Evolutionary conservation across 1,140 invertebrate genomes (phyloP).

Genomic region (Prorops nasuta): DNA sequence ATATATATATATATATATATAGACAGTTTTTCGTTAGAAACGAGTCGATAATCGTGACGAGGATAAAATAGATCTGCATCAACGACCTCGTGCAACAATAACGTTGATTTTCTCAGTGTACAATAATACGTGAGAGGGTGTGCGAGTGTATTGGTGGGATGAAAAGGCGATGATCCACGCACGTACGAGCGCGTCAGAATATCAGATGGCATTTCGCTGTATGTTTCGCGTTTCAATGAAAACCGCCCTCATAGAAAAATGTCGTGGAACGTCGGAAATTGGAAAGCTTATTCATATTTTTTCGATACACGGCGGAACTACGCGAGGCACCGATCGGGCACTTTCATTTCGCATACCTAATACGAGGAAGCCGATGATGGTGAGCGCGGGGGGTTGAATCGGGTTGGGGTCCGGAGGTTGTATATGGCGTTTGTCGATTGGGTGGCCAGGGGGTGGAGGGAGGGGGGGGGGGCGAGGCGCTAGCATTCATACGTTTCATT

Average conservation of each 20-base stretch:
- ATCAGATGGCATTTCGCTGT: conserved; percentile 55
- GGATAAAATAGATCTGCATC: too few relatives aligned
- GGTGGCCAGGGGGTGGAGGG: conserved; percentile 4
- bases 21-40: too few relatives aligned
- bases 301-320: conserved; percentile 40
- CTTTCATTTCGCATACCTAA: conserved; percentile 52
- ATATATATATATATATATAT: too few relatives aligned
- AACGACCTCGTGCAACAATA: too few relatives aligned
- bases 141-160: neutral
- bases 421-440: neutral
- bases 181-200: conserved; percentile 41
- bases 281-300: conserved; percentile 57
- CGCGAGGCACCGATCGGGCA: conserved; percentile 18
- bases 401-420: neutral
- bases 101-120: too few relatives aligned
- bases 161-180: conserved; percentile 14
- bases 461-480: conserved; percentile 11
- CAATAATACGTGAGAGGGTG: too few relatives aligned
- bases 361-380: conserved; percentile 22
- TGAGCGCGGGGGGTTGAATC: too few relatives aligned
- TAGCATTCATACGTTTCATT: conserved; percentile 35
- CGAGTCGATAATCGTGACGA: too few relatives aligned
- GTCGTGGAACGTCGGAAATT: conserved; percentile 57
- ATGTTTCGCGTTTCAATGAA: conserved; percentile 52
- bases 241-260: conserved; percentile 53